A percentile compares a stretch with the other conserved stretches of the same genome.
These are phyloP conservation scores for Drosophila mauritiana DNA, from an alignment of 1,140 invertebrate species.

Conservation along the genomic window DNA sequence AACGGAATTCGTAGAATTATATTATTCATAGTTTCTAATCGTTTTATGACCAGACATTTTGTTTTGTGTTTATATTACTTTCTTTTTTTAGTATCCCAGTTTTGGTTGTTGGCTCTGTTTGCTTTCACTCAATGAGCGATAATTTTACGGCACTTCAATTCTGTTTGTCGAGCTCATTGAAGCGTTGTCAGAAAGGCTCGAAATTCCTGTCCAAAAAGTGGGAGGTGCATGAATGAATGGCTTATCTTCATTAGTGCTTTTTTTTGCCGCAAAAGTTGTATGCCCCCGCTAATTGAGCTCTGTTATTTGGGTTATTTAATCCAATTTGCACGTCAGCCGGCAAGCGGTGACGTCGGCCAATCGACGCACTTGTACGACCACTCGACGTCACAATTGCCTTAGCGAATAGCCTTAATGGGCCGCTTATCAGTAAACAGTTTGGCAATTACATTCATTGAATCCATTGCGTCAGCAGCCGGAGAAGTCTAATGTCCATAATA, in stretches of 20 bases:
- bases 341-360: slow-evolving; percentile 4
- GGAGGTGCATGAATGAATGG: not conserved
- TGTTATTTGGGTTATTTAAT: slow-evolving; percentile 14
- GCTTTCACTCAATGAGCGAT: slow-evolving; percentile 12
- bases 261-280: slow-evolving; percentile 26
- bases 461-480: slow-evolving; percentile 35
- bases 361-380: slow-evolving; percentile 4
- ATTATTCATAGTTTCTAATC: no score
- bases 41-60: no score
- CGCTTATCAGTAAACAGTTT: slow-evolving; percentile 46
- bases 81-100: not conserved
- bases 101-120: not conserved
- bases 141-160: slow-evolving; percentile 23
- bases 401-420: slow-evolving; percentile 23
- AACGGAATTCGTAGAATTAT: no score
- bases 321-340: slow-evolving; percentile 24
- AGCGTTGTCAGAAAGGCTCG: slow-evolving; percentile 18
- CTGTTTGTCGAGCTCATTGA: slow-evolving; percentile 62
- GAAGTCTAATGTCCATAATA: slow-evolving; percentile 47
- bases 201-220: slow-evolving; percentile 6
- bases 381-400: slow-evolving; percentile 30
- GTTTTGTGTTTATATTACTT: not conserved
- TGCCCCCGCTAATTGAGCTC: slow-evolving; percentile 26
- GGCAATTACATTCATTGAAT: slow-evolving; percentile 28
- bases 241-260: slow-evolving; percentile 66